Evolutionary conservation across 2,888 invertebrate genomes (phyloP).

Genomic region (Carabus problematicus): DNA sequence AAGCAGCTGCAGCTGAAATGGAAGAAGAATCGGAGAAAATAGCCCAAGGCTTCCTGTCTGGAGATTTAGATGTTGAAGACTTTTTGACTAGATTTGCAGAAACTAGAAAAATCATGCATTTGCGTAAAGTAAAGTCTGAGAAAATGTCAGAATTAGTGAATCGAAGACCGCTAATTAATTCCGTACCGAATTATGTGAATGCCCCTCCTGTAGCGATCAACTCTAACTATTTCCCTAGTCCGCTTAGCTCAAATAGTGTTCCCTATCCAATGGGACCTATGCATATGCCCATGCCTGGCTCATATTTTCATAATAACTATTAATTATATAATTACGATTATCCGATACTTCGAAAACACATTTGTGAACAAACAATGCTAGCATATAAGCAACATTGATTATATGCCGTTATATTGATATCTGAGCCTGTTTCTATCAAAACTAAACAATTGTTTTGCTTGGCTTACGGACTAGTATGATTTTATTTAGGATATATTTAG

Average conservation of each 20-base stretch:
- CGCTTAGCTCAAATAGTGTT: conserved; percentile 57
- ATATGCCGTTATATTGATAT: no score
- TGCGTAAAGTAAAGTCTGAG: conserved; percentile 89
- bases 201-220: conserved; percentile 56
- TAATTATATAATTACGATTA: not conserved
- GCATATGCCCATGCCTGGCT: conserved; percentile 79
- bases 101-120: conserved; percentile 77
- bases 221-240: conserved; percentile 61
- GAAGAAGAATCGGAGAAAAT: conserved; percentile 92
- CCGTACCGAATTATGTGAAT: conserved; percentile 56
- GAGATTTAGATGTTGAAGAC: conserved; percentile 75
- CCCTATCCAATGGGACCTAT: conserved; percentile 77
- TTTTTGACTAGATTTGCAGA: conserved; percentile 86
- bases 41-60: conserved; percentile 81
- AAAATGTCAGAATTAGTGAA: conserved; percentile 82
- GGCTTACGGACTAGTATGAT: no score
- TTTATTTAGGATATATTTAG: no score
- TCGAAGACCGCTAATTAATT: conserved; percentile 52
- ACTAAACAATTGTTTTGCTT: no score
- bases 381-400: no score
- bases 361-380: no score
- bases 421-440: no score
- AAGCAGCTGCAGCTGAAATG: conserved; percentile 89
- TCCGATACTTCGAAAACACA: no score
- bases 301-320: conserved; percentile 41